Conservation (phyloP, 2,797 vertebrate species). For the Cynopterus sphinx region DNA sequence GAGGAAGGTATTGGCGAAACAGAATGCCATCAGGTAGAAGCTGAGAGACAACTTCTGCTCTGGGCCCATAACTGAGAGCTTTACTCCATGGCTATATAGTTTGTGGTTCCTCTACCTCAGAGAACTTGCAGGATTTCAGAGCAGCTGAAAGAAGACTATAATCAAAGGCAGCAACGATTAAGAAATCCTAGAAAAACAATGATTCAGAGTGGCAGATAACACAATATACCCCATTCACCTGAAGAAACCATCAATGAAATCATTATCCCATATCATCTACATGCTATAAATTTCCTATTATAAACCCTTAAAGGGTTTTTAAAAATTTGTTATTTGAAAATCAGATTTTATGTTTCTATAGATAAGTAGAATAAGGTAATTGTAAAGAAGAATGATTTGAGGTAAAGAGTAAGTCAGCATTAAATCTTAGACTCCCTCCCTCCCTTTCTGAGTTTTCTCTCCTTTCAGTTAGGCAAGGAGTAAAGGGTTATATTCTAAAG, state of each 20-base stretch:
- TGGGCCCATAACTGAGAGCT: not conserved
- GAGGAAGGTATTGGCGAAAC: not conserved
- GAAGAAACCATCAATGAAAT: not conserved
- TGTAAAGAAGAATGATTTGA: not conserved
- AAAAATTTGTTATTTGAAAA: not conserved
- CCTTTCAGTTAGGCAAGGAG: not conserved
- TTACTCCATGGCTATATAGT: accelerated
- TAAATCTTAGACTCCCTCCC: not conserved
- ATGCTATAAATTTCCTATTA: not conserved
- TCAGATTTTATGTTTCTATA: not conserved
- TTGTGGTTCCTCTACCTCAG: not conserved
- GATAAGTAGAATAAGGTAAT: not conserved
- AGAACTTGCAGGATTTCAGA: not conserved
- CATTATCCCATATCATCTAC: not conserved
- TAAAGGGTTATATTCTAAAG: not conserved
- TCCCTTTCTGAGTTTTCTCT: not conserved
- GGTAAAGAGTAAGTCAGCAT: not conserved
- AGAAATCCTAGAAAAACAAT: not conserved
- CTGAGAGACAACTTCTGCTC: not conserved
- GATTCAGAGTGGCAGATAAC: not conserved
- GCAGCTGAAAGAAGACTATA: not conserved
- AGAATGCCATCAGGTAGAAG: not conserved
- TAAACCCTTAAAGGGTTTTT: not conserved
- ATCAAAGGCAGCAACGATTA: not conserved
- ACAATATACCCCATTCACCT: no score